A percentile compares a stretch with the other conserved stretches of the same genome.
Evolutionary conservation across 2,113 vertebrate species (phyloP).

Genomic region (Azemiops feae): DNA sequence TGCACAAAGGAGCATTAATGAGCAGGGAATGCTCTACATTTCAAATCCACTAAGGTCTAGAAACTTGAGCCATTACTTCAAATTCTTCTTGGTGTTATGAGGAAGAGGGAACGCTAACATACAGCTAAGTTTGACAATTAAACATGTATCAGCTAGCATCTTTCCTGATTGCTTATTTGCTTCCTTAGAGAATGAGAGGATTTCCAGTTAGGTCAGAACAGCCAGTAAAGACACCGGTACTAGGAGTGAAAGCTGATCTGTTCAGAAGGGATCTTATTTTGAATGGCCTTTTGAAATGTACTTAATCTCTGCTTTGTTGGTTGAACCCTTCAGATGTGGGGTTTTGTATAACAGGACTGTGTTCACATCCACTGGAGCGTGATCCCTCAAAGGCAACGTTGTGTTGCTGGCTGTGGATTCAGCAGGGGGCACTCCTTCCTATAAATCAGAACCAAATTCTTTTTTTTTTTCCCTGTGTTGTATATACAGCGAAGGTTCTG

Average conservation of each 20-base stretch:
- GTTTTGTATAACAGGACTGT: neutral
- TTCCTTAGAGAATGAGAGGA: neutral
- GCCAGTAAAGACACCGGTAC: neutral
- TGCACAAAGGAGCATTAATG: neutral
- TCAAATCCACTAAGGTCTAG: neutral
- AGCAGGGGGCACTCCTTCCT: conserved; percentile 54
- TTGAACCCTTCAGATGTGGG: neutral
- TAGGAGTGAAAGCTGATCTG: conserved; percentile 39
- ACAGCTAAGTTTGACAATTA: neutral
- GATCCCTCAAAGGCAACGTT: conserved; percentile 4
- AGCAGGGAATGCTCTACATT: neutral
- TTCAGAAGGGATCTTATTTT: conserved; percentile 43
- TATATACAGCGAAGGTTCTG: neutral
- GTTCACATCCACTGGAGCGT: neutral
- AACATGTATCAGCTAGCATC: neutral
- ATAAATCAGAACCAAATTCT: conserved; percentile 12
- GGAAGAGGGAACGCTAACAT: neutral
- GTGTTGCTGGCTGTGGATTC: conserved; percentile 7
- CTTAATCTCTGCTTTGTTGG: neutral
- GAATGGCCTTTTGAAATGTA: conserved; percentile 10
- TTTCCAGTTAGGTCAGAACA: neutral
- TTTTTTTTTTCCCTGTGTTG: rapidly evolving
- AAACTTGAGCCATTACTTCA: neutral
- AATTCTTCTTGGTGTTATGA: neutral
- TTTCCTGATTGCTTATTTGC: neutral